Base-by-base conservation (phyloP, 2,113 vertebrate species). In the Heliornis fulica region DNA sequence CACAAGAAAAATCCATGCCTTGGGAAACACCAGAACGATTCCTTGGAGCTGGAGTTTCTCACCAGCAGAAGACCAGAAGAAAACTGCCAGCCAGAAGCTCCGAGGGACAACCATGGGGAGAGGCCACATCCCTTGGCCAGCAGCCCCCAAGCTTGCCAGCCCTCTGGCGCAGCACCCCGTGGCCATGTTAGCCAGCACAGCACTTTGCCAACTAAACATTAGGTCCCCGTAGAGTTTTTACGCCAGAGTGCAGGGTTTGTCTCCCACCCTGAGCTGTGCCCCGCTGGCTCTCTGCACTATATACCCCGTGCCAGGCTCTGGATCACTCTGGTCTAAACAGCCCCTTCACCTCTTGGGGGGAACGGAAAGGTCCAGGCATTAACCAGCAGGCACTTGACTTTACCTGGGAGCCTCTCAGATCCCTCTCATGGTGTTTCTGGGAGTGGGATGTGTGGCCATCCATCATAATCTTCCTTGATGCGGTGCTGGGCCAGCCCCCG, bases 101-200 rank as follows among this genome's bases (percentile, higher is more conserved):
- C 32, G 51, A 29, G 13, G 32, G 38, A 82, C 26, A 71, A 21
- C 50, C 19, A 22, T 17, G 19, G 19, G 21, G 45, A 26, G 22
- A n/a, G 32, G 18, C 11, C 43, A 43, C 31, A 13, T 23, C 17
- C n/a, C 41, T 46, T 46, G 45, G 20, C 45, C 20, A 21, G 45
- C 45, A 22, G 46, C 25, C 71, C 18, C 18, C 5, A 20, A 50
- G 16, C 22, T 36, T 63, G 53, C 40, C 45, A 91, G 71, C 25
- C 15, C n/a, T 41, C 0, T 0, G 0, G 53, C 4, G 1, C 43
- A 56, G 17, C 50, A 74, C 18, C 81, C 31, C 4, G 36, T 40
- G 26, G 78, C 54, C 54, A 50, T 4, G 1, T 32, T 21, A 66
- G 48, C 53, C 57, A 63, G 63, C 41, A 32, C 43, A 28, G 31